Base-by-base conservation (phyloP, 2,888 invertebrate species). In the Isoperla grammatica region DNA sequence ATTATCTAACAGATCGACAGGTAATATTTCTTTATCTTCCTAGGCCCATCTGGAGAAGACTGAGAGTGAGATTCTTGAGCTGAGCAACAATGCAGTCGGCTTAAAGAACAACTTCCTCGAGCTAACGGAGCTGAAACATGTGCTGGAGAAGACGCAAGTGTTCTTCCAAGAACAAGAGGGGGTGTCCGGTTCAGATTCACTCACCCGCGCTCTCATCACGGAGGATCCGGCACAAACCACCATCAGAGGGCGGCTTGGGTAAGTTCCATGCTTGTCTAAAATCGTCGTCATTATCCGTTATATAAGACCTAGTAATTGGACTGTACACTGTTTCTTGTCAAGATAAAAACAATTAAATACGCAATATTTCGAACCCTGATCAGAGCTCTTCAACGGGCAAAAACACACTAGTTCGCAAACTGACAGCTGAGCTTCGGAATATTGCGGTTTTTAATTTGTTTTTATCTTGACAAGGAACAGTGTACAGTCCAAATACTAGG, bases 41-140 rank as follows among this genome's bases (percentile, higher is more conserved):
- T 74, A 91, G 84, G 90, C 91, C 0, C 92, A 94, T 67, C 83
- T 97, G 72, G 97, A 98, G 75, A 95, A 95, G 77, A 89, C 95
- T 19, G 97, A 98, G 75, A 90, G 90, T 67, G 97, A 98, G 75
- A 87, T 98, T 66, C 81, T 91, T 57, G 96, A 97, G 76, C 81
- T 98, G 64, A 93, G 94, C 61, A 88, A 90, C 70, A 97, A 95
- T 73, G 92, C 93, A 8, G 89, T 95, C 62, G 94, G 91, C 70
- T 74, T 97, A 69, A 92, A 94, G 76, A 88, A 89, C 67, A 97
- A 96, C 75, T 95, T 81, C 72, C 78, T 93, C 66, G 96, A 97
- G 73, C 79, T 98, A 70, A 91, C 89, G 0, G 97, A 98, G 75
- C 75, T 98, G 68, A 87, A 83, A 66, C 90, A 93, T 71, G 95